These are phyloP conservation scores for Spheniscus mendiculus DNA, from an alignment of 2,113 vertebrate genomes.

Conservation along the genomic window DNA sequence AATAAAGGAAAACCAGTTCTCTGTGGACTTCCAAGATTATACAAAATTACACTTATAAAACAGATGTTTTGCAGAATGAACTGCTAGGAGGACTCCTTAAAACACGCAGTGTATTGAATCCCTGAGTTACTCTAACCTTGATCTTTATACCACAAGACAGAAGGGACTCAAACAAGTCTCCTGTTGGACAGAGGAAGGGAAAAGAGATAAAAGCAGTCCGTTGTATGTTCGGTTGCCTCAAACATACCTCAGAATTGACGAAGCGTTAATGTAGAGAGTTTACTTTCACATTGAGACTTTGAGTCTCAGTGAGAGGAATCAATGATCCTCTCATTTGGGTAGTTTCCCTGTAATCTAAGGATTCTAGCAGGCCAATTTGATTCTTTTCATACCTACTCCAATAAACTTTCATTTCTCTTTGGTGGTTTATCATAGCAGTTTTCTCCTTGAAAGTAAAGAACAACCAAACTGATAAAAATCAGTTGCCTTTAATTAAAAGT, in stretches of 20 bases:
- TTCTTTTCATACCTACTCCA: not conserved
- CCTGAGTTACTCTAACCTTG: not conserved
- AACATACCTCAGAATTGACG: not conserved
- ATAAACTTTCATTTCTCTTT: not conserved
- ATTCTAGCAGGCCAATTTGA: not conserved
- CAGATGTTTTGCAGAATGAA: not conserved
- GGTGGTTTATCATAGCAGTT: not conserved
- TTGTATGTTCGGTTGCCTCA: not conserved
- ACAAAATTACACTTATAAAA: constrained; percentile 2
- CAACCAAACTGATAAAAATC: not conserved
- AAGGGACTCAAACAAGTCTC: not conserved
- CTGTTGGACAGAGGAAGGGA: not conserved
- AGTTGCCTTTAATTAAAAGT: constrained; percentile 27
- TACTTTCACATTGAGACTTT: not conserved
- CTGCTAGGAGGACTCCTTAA: not conserved
- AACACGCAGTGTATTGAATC: not conserved
- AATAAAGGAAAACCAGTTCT: not conserved
- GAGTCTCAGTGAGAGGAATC: not conserved
- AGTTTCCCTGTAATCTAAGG: not conserved
- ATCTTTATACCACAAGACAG: not conserved
- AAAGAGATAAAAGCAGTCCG: not conserved
- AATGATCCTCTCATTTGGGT: not conserved
- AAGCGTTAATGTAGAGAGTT: not conserved
- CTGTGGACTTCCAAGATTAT: not conserved
- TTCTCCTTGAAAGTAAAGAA: constrained; percentile 18